Conservation (phyloP, 2,888 invertebrate genomes). For the Caenorhabditis afra region DNA sequence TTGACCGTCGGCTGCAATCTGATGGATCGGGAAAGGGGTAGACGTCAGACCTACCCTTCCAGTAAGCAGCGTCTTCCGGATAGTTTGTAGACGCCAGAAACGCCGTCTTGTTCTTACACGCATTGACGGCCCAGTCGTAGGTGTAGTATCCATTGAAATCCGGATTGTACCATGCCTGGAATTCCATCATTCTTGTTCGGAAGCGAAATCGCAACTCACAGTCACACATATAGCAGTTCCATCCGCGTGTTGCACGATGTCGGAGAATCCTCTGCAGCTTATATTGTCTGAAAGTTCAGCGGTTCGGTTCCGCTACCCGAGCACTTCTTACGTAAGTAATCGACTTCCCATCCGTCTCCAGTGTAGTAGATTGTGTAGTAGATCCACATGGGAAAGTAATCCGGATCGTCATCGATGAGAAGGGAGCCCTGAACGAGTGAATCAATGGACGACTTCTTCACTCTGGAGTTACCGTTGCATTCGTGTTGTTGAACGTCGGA, state of each 20-base stretch:
- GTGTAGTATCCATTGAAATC: neutral
- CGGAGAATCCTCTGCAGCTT: constrained; percentile 9
- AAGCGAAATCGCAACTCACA: neutral
- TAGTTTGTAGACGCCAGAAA: neutral
- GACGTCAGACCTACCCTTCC: neutral
- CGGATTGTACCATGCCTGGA: constrained; percentile 5
- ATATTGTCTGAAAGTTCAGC: constrained; percentile 15
- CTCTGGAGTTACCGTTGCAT: constrained; percentile 14
- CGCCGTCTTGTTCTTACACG: no score
- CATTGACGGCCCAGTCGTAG: constrained; percentile 1
- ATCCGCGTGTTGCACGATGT: constrained; percentile 14
- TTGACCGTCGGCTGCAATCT: neutral
- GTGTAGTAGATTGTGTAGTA: constrained; percentile 13
- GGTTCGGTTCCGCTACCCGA: no score
- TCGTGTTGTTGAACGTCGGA: constrained; percentile 21
- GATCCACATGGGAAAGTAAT: constrained; percentile 11
- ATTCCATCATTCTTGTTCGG: neutral
- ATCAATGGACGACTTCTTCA: no score
- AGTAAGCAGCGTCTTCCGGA: constrained; percentile 21
- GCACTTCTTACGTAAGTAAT: neutral
- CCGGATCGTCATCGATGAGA: neutral
- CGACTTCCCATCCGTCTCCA: constrained; percentile 25
- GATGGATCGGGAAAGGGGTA: no score
- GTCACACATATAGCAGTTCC: constrained; percentile 3
- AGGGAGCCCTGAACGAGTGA: constrained; percentile 11